Evolutionary conservation across 1,140 invertebrate species (phyloP).

Genomic region (Drosophila athabasca): DNA sequence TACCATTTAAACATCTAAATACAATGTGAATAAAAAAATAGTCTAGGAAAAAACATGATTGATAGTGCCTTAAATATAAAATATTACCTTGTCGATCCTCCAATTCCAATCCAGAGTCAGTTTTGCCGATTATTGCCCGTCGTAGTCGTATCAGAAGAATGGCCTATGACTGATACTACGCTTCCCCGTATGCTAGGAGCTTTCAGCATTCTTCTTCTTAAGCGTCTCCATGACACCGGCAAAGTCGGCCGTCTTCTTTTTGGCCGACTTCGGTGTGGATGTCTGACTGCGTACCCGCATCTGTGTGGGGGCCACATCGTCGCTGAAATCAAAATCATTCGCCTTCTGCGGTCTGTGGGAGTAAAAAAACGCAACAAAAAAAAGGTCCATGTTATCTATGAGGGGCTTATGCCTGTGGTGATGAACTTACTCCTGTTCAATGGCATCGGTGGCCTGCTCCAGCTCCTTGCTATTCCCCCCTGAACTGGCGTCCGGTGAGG

Average conservation of each 20-base stretch:
- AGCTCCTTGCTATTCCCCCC: constrained; percentile 56
- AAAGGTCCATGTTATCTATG: neutral
- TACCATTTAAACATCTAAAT: too few species aligned
- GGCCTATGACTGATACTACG: neutral
- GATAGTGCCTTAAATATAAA: too few species aligned
- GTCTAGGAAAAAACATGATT: too few species aligned
- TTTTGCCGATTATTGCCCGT: neutral
- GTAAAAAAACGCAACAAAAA: neutral
- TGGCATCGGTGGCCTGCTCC: constrained; percentile 48
- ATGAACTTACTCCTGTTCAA: constrained; percentile 65
- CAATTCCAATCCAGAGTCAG: too few species aligned
- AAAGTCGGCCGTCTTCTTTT: constrained; percentile 87
- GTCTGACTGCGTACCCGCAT: constrained; percentile 85
- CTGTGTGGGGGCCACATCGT: constrained; percentile 85
- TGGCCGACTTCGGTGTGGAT: constrained; percentile 86
- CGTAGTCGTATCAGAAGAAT: constrained; percentile 16
- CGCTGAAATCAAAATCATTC: constrained; percentile 87
- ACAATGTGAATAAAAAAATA: too few species aligned
- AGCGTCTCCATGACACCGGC: constrained; percentile 86
- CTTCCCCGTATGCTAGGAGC: constrained; percentile 56
- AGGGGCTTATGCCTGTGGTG: neutral
- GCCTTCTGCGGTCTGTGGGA: constrained; percentile 84
- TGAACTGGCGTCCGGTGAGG: constrained; percentile 80
- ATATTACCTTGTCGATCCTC: too few species aligned
- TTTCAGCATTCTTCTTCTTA: constrained; percentile 80